Evolutionary conservation across 1,140 invertebrate species (phyloP), one percentile per base, ranked within the genome.

Genomic region (Drosophila busckii): DNA sequence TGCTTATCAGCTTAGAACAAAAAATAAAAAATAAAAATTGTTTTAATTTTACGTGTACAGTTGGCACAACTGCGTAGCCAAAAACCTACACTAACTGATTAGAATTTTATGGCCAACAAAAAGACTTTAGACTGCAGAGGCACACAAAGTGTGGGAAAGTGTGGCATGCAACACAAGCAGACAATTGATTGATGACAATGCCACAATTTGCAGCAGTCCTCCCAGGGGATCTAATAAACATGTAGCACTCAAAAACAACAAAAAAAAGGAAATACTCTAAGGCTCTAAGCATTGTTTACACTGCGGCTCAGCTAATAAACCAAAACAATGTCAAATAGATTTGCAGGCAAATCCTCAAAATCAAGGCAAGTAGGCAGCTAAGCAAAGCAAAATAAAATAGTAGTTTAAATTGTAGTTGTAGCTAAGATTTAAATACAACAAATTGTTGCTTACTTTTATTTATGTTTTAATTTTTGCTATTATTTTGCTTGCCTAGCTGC

Each of bases 201-300:
- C 7, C 12, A 20, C 29, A 22, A 26, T 38, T 46, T 49, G 35
- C 53, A 32, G 49, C 15, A 20, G 25, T 44, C 40, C 42, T 64
- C 70, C 66, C 70, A 9, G 61, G 70, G 60, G 70, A 70, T 31
- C 70, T 76, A 76, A 76, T 76, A 76, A 70, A 76, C 54, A 78
- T 76, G 70, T 76, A 45, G 35, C 31, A 26, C 20, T 15, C 22
- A 37, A 17, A 56, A 52, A n/a, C n/a, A n/a, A n/a, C n/a, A n/a
- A n/a, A n/a, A n/a, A n/a, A n/a, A n/a, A n/a, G n/a, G n/a, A n/a
- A n/a, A n/a, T n/a, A n/a, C n/a, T n/a, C n/a, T n/a, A n/a, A n/a
- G n/a, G n/a, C n/a, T n/a, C n/a, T n/a, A n/a, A n/a, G n/a, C n/a
- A n/a, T n/a, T 54, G 32, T 62, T 62, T 55, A 34, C 17, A 35